Conservation (phyloP, 2,113 vertebrate species). For the Symphodus melops region DNA sequence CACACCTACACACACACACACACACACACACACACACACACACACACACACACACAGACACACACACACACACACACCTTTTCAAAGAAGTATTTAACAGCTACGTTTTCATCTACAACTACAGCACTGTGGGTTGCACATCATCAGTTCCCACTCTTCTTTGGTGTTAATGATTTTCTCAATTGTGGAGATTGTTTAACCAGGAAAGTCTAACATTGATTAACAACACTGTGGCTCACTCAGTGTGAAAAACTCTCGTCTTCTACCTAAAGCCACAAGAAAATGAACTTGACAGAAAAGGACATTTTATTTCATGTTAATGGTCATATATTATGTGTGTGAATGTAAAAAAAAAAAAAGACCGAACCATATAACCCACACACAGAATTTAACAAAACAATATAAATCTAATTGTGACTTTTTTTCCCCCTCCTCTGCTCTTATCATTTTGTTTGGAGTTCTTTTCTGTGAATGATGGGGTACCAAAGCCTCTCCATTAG, state of each 20-base stretch:
- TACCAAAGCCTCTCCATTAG: slow-evolving; percentile 72
- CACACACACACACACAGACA: slow-evolving; percentile 5
- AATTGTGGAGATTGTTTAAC: slow-evolving; percentile 60
- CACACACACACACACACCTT: neutral
- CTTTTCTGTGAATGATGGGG: slow-evolving; percentile 66
- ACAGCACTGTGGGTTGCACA: slow-evolving; percentile 57
- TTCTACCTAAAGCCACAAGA: slow-evolving; percentile 2
- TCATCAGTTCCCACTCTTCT: slow-evolving; percentile 60
- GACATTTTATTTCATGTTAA: neutral
- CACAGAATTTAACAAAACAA: slow-evolving; percentile 6
- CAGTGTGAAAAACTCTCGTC: slow-evolving; percentile 31
- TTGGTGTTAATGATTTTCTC: slow-evolving; percentile 82
- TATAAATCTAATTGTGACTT: slow-evolving; percentile 18
- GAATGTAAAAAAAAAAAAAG: slow-evolving; percentile 24
- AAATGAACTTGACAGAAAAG: slow-evolving; percentile 4
- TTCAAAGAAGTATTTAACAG: slow-evolving; percentile 22
- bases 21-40: neutral
- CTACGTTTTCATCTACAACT: slow-evolving; percentile 26
- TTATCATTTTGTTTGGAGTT: slow-evolving; percentile 58
- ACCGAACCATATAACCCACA: slow-evolving; percentile 20
- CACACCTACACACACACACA: slow-evolving; percentile 1
- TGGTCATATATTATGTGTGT: slow-evolving; percentile 4
- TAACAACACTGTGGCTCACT: slow-evolving; percentile 70
- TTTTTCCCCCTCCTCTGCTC: slow-evolving; percentile 35
- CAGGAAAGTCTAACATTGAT: slow-evolving; percentile 78